phyloP scores from a whole-genome alignment of 2,888 invertebrate genomes.

The Drosophila anomalata region DNA sequence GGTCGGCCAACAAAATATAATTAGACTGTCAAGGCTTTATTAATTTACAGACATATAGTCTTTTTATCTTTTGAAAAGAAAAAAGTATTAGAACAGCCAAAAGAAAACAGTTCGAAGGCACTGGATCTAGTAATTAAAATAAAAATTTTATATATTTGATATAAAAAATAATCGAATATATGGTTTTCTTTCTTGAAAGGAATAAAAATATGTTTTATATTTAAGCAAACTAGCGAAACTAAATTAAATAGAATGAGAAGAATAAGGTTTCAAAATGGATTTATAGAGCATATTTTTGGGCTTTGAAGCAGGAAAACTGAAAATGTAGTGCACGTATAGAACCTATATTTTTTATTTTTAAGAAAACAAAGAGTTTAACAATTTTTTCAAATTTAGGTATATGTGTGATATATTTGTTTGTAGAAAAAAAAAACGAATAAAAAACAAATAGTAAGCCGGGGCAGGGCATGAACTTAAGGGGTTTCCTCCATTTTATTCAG shows the following conservation, averaged over 20 bases:
- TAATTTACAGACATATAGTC: not conserved
- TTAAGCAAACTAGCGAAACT: not conserved
- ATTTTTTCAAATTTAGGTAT: not conserved
- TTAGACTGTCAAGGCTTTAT: not conserved
- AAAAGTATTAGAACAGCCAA: not conserved
- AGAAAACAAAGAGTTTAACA: not conserved
- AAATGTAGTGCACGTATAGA: not conserved
- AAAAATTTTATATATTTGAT: no score
- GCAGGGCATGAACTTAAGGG: not conserved
- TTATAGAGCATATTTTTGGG: not conserved
- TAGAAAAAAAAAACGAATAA: not conserved
- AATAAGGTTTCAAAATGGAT: not conserved
- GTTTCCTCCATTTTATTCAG: not conserved
- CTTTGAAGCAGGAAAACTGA: not conserved
- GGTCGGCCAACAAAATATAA: not conserved
- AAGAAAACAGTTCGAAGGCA: no score
- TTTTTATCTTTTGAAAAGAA: not conserved
- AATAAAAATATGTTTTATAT: no score
- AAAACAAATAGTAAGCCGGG: not conserved
- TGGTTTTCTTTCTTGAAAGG: no score
- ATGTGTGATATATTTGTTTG: no score
- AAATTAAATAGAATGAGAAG: constrained; percentile 1
- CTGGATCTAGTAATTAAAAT: no score
- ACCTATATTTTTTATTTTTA: not conserved
- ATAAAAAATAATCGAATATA: no score